Percentiles rank a stretch among this genome's conserved stretches.
phyloP scores from a whole-genome alignment of 1,140 invertebrate genomes.

The Doryteuthis pealeii region DNA sequence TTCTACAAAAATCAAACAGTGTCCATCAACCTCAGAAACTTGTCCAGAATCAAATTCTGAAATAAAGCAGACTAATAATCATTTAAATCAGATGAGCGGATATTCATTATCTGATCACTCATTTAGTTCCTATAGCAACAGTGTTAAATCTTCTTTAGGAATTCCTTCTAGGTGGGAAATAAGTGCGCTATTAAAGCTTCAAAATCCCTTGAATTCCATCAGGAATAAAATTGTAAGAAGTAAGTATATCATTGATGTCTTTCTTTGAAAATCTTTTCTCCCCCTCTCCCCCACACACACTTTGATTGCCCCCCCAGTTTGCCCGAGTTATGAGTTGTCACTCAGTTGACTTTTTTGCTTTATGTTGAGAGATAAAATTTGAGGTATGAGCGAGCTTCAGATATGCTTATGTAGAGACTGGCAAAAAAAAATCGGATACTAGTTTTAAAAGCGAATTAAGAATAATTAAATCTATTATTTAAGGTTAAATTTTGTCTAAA shows the following conservation, averaged over 20 bases:
- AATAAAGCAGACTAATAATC: neutral
- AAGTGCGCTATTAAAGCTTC: neutral
- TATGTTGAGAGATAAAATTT: no score
- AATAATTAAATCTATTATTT: no score
- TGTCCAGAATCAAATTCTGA: slow-evolving; percentile 1
- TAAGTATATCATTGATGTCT: neutral
- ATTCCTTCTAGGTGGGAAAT: neutral
- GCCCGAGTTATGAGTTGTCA: no score
- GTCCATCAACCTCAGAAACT: neutral
- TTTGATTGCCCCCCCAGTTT: no score
- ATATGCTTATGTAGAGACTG: no score
- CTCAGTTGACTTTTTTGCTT: no score
- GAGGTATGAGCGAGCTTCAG: no score
- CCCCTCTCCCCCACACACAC: no score
- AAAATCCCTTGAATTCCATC: neutral
- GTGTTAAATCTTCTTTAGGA: neutral
- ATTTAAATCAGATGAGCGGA: neutral
- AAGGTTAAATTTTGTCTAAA: no score
- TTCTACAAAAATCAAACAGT: neutral
- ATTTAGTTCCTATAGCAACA: neutral
- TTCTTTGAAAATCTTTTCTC: no score
- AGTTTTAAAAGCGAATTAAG: no score
- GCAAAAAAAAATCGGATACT: no score
- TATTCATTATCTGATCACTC: neutral
- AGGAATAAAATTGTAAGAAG: neutral